phyloP scores from a whole-genome alignment of 2,888 invertebrate species.

The Drosophila limbata region DNA sequence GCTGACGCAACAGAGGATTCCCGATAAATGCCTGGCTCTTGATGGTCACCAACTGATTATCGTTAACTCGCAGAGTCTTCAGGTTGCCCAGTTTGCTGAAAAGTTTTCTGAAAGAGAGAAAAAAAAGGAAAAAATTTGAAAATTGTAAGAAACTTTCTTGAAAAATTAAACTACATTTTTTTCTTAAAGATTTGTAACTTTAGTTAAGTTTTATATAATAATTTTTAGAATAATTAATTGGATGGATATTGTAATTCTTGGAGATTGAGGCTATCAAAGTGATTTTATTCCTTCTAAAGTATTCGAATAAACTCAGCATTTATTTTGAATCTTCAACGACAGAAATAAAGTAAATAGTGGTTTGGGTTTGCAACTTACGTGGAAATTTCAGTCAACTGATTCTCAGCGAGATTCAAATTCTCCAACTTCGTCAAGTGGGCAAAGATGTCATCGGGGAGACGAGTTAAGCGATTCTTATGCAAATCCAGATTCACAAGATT shows the following conservation, averaged over 20 bases:
- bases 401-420: conserved; percentile 88
- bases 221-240: too few relatives aligned
- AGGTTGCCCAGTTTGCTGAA: conserved; percentile 85
- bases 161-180: too few relatives aligned
- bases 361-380: conserved; percentile 70
- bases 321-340: too few relatives aligned
- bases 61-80: conserved; percentile 85
- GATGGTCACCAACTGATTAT: conserved; percentile 37
- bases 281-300: too few relatives aligned
- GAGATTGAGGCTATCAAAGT: too few relatives aligned
- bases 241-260: too few relatives aligned
- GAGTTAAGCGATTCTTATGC: conserved; percentile 88
- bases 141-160: too few relatives aligned
- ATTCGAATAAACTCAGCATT: too few relatives aligned
- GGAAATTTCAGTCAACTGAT: conserved; percentile 88
- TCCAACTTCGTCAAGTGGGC: conserved; percentile 87
- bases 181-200: too few relatives aligned
- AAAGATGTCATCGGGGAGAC: conserved; percentile 88
- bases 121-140: too few relatives aligned
- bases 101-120: conserved; percentile 79
- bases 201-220: too few relatives aligned
- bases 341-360: too few relatives aligned
- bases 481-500: conserved; percentile 89
- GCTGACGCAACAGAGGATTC: conserved; percentile 20
- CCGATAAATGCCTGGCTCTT: conserved; percentile 28